Evolutionary conservation across 2,797 vertebrate species (phyloP).

Genomic region (Melanotaenia parkinsoni): DNA sequence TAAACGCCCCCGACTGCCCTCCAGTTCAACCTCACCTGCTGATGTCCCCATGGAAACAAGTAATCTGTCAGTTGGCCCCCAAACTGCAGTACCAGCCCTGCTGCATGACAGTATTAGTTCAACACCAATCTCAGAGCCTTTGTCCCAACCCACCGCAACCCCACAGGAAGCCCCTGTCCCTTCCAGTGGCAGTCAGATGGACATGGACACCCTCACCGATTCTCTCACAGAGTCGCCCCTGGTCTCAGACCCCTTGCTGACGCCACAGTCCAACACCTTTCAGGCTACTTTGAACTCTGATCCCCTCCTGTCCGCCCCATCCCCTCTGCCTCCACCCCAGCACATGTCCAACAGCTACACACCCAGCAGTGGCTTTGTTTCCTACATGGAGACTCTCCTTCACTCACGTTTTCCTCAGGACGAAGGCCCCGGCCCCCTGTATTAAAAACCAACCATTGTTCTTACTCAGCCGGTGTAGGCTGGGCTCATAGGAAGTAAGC

Average conservation of each 20-base stretch:
- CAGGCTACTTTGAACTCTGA: constrained; percentile 69
- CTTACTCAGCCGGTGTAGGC: constrained; percentile 36
- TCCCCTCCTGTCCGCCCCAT: constrained; percentile 65
- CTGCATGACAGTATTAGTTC: constrained; percentile 54
- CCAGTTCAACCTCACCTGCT: constrained; percentile 14
- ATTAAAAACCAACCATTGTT: constrained; percentile 62
- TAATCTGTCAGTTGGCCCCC: neutral
- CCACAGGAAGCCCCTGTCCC: neutral
- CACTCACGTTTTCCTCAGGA: constrained; percentile 86
- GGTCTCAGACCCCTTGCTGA: constrained; percentile 52
- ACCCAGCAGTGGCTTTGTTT: constrained; percentile 83
- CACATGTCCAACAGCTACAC: constrained; percentile 78
- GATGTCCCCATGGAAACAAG: constrained; percentile 35
- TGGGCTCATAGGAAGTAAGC: constrained; percentile 66
- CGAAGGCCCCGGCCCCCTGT: constrained; percentile 65
- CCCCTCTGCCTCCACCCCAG: constrained; percentile 29
- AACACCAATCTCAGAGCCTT: constrained; percentile 26
- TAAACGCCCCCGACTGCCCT: constrained; percentile 83
- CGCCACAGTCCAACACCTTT: constrained; percentile 46
- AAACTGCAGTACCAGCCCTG: constrained; percentile 18
- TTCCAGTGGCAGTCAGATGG: constrained; percentile 22
- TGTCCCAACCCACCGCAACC: neutral
- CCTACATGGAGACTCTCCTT: constrained; percentile 91
- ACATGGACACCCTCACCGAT: constrained; percentile 50
- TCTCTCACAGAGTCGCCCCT: constrained; percentile 29